Evolutionary conservation across 2,113 vertebrate genomes (phyloP).

Genomic region (Psammodynastes pulverulentus): DNA sequence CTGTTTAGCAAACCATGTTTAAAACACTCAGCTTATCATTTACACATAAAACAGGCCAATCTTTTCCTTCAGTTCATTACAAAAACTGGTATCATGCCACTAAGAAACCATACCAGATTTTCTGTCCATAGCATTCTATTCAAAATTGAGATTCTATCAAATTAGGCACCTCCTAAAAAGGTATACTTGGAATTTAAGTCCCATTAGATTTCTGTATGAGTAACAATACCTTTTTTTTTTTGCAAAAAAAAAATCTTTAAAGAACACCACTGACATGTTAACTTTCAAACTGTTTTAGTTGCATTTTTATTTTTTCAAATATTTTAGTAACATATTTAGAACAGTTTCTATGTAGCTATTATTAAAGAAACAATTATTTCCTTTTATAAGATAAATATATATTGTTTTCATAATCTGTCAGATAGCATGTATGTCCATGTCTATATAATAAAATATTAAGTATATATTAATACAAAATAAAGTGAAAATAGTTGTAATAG

Average conservation of each 20-base stretch:
- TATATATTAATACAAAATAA: not conserved
- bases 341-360: not conserved
- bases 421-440: not conserved
- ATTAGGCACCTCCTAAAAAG: not conserved
- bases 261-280: not conserved
- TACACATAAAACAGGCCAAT: not conserved
- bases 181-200: not conserved
- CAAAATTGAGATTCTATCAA: not conserved
- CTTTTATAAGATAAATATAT: not conserved
- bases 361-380: not conserved
- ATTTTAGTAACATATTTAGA: not conserved
- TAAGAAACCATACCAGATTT: not conserved
- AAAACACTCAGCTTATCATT: not conserved
- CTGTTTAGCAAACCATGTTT: not conserved
- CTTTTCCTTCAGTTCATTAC: not conserved
- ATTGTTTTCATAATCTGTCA: not conserved
- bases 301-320: not conserved
- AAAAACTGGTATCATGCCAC: not conserved
- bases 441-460: not conserved
- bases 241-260: not conserved
- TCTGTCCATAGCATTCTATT: not conserved
- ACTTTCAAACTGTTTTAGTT: not conserved
- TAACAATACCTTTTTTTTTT: not conserved
- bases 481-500: not conserved
- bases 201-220: not conserved